These are phyloP conservation scores for Hippocampus zosterae DNA, from an alignment of 2,113 vertebrate species.

Conservation along the genomic window DNA sequence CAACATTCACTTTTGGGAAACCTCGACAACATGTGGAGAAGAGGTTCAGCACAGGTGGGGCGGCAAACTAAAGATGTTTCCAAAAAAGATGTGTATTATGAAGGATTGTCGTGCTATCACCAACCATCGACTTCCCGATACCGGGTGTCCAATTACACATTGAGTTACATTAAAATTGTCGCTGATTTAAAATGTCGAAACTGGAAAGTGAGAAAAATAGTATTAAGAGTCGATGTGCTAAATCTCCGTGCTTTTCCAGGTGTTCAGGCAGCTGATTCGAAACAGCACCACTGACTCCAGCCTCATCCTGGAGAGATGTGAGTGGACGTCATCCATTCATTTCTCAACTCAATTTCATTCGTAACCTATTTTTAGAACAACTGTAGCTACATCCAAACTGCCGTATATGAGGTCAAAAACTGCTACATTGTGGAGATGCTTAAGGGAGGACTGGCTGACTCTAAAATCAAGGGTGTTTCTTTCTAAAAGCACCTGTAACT, in stretches of 20 bases:
- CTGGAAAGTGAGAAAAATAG: too few relatives aligned
- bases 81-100: background rate
- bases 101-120: too few relatives aligned
- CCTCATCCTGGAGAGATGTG: constrained; percentile 86
- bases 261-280: constrained; percentile 79
- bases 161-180: too few relatives aligned
- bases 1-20: background rate
- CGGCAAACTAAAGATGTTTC: accelerated
- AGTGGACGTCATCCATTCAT: constrained; percentile 54
- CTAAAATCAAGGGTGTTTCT: too few relatives aligned
- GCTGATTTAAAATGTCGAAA: too few relatives aligned
- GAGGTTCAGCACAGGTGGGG: constrained; percentile 62
- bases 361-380: too few relatives aligned
- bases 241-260: constrained; percentile 55
- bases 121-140: background rate
- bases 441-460: too few relatives aligned
- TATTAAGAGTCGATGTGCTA: too few relatives aligned
- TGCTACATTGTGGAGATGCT: too few relatives aligned
- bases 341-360: background rate
- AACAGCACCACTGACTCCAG: constrained; percentile 68
- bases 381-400: too few relatives aligned
- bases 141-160: background rate
- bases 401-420: too few relatives aligned
- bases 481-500: background rate
- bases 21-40: constrained; percentile 63